Base-by-base conservation (phyloP, 2,888 invertebrate genomes). In the Patella pellucida region DNA sequence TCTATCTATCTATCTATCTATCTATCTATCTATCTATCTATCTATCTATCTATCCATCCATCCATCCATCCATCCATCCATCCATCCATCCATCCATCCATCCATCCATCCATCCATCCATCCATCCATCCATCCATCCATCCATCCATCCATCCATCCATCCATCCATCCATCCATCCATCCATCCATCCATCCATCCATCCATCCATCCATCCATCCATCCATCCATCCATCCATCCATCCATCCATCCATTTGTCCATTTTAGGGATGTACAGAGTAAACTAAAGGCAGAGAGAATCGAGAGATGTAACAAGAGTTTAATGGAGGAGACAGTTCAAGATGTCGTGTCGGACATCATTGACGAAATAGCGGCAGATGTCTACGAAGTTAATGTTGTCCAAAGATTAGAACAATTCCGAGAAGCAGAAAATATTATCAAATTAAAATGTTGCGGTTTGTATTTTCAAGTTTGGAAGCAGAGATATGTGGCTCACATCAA, bases 311-410 rank as follows among this genome's bases (percentile, higher is more conserved):
- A 80, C 11, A 54, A 68, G 16, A 76, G 75, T 1, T 72, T 81
- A 23, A 75, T 74, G 16, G 74, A 77, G 3, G 79, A 82, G 0
- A 67, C 83, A 27, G 54, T 84, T 1, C 69, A 79, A 0, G 78
- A 80, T 15, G 78, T 83, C n/a, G 72, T 82, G 11, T 62, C 31
- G 5, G 82, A 82, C 11, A 75, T 83, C 72, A 72, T 77, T 11
- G 70, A 71, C 16, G 78, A 79, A 31, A 73, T 84, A 3, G 78
- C 83, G 5, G 75, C 79, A 11, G 87, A 86, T 41, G 86, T 88
- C 31, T 86, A 84, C 76, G 79, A 85, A 51, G 82, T 79, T n/a
- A 89, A 89, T 76, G 88, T 89, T 4, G 79, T 83, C n/a, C 82
- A 86, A 51, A 76, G 87, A 51, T 80, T 85, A n/a, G 77, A 85